These are phyloP conservation scores for Lepetodrilus schrolli DNA, from an alignment of 2,888 invertebrate species.

Conservation along the genomic window DNA sequence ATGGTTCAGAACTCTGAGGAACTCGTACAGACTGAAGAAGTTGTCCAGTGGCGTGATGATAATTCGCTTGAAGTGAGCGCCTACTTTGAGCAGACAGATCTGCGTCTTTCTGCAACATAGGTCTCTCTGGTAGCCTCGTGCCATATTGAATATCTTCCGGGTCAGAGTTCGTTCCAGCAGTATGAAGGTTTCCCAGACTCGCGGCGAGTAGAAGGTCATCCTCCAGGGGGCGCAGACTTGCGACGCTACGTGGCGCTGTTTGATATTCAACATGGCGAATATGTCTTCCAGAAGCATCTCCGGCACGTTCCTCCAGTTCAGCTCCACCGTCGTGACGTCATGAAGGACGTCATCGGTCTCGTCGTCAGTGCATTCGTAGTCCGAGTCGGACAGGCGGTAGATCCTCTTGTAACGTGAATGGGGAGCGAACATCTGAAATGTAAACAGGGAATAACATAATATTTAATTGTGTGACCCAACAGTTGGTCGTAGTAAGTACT, in stretches of 20 bases:
- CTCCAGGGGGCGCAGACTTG: slow-evolving; percentile 76
- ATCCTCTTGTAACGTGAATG: not conserved
- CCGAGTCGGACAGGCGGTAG: not conserved
- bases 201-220: slow-evolving; percentile 82
- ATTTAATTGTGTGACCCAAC: too few species aligned
- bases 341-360: slow-evolving; percentile 39
- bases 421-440: not conserved
- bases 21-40: slow-evolving; percentile 88
- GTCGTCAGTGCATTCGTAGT: not conserved
- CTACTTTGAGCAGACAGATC: slow-evolving; percentile 82
- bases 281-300: slow-evolving; percentile 84
- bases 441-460: too few species aligned
- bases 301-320: slow-evolving; percentile 81
- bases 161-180: slow-evolving; percentile 85
- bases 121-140: slow-evolving; percentile 87
- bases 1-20: slow-evolving; percentile 87
- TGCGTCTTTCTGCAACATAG: slow-evolving; percentile 74
- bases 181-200: slow-evolving; percentile 83
- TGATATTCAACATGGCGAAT: slow-evolving; percentile 81
- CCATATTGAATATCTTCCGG: slow-evolving; percentile 85
- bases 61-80: slow-evolving; percentile 81
- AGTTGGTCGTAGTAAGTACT: too few species aligned
- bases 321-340: not conserved
- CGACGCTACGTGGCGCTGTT: slow-evolving; percentile 85
- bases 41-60: slow-evolving; percentile 85